Base-by-base conservation (phyloP, 53 echinoderm and acorn worm genomes). In the Crossaster papposus region DNA sequence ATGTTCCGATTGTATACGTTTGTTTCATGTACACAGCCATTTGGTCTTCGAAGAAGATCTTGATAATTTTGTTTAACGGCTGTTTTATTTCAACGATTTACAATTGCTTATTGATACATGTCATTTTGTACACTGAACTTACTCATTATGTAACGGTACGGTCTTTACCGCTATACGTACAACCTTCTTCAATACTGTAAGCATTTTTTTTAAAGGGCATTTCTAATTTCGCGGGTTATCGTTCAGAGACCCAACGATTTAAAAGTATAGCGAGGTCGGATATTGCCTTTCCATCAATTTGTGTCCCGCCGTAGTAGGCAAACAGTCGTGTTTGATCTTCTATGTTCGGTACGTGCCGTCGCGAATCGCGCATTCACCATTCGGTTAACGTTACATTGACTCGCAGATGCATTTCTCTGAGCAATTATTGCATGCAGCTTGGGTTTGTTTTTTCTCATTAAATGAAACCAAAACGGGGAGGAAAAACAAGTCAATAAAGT, bases 291-390 rank as follows among this genome's bases (percentile, higher is more conserved):
- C 68, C 35, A 72, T 32, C 53, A 36, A 64, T 36, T 29, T 64
- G 12, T n/a, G 26, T 44, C 65, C 68, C 26, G 64, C n/a, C 37
- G 54, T 37, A 4, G 36, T 65, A 36, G 18, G 51, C 72, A 83
- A 84, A 84, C 84, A 84, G 32, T 33, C 24, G 28, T 84, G 73
- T 84, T 84, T 84, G 84, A 84, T 70, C 73, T 72, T 72, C 54
- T 26, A 28, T 68, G 28, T 68, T 68, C 22, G 58, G 70, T n/a
- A 4, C 30, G 70, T 70, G 30, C 70, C 70, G 24, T 22, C 15
- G n/a, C n/a, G n/a, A n/a, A n/a, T 70, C 3, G 33, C 30, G 4
- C 13, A 20, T n/a, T n/a, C n/a, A 4, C 32, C 13, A 70, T 26
- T 34, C 74, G 74, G 74, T 34, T 73, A 73, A 10, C 35, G 36